Evolutionary conservation across 35 echinoderm and acorn worm genomes (phyloP), one percentile per base, ranked within the genome.

Genomic region (Ptychodera flava): DNA sequence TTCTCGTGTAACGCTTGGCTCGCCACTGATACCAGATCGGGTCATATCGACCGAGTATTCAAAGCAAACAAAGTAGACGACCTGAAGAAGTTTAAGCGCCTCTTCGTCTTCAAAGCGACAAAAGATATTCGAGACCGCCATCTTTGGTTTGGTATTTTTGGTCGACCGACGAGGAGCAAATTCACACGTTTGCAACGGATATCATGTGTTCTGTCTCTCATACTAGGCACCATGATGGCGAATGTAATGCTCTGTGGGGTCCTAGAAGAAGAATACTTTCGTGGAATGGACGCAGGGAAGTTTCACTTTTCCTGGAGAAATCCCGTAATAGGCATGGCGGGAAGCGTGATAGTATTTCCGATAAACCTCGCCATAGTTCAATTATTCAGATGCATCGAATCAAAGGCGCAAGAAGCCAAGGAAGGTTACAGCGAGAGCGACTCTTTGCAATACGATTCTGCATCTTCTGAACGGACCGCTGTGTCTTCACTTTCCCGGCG

Each of bases 1-100:
- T 99, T 99, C 87, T 88, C 94, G 30, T 92, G 92, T 36, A 93
- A 94, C 31, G 88, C 90, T 31, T 99, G 96, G 96, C 82, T 99
- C 15, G 90, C 90, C 31, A 82, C 94, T 6, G 93, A 93, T 79
- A 76, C 90, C 28, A 52, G 85, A 1, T 88, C 90, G 16, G 35
- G 85, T 29, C 36, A 36, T 15, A 86, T 94, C 22, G 90, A 94
- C 83, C 90, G 88, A 78, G 91, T 90, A 0, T 91, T 99, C 75
- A 85, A 85, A 6, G 83, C 81, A 16, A 90, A 88, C 38, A 88
- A 84, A 28, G 27, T 77, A 0, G 96, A 99, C n/a, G 92, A 94
- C 32, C 89, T 97, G 31, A 87, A 94, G 28, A 81, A 38, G 35
- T 78, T 92, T 14, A 84, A 92, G 12, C 76, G 94, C 35, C 87